These are phyloP conservation scores for Thalassophryne amazonica DNA, from an alignment of 2,797 vertebrate genomes.

Conservation along the genomic window DNA sequence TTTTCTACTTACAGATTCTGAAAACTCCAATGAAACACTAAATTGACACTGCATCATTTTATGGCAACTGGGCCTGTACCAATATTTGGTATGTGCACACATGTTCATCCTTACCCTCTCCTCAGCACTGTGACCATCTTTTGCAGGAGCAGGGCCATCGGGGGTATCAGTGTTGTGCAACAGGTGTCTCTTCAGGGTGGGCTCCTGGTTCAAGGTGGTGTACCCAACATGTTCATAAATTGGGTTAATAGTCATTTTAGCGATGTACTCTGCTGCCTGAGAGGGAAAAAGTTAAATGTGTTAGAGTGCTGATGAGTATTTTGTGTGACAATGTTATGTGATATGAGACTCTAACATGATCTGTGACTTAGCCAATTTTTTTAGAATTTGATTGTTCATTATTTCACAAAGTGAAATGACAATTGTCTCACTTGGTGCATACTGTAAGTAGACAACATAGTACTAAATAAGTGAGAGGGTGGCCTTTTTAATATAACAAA, in stretches of 20 bases:
- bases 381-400: no score
- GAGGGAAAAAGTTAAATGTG: no score
- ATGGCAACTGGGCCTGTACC: background rate
- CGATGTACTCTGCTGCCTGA: constrained; percentile 93
- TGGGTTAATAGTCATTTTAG: constrained; percentile 99
- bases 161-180: constrained; percentile 83
- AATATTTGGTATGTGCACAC: background rate
- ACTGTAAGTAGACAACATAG: no score
- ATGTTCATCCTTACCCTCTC: constrained; percentile 86
- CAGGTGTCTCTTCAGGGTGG: constrained; percentile 86
- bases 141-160: constrained; percentile 81
- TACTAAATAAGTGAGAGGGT: no score
- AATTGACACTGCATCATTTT: background rate
- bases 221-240: constrained; percentile 99
- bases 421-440: no score
- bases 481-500: no score
- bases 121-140: constrained; percentile 82
- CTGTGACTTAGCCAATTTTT: no score
- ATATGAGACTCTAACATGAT: no score
- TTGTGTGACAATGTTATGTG: no score
- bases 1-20: no score
- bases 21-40: background rate
- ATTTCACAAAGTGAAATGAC: no score
- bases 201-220: constrained; percentile 97
- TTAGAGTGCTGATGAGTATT: no score